Conservation (phyloP, 2,888 invertebrate genomes). For the Orthosia cruda region DNA sequence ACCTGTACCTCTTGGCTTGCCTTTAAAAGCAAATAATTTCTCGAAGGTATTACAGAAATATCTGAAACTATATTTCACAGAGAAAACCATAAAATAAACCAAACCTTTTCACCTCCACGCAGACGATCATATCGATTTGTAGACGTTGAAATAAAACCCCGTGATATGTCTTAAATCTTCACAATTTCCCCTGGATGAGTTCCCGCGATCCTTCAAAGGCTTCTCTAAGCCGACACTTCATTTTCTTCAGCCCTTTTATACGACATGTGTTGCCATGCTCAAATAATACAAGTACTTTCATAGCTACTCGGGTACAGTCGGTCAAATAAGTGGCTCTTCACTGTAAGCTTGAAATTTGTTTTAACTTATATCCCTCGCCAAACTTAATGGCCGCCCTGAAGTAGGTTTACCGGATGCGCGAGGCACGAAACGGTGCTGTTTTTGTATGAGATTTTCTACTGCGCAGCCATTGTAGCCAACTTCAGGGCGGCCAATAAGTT, state of each 20-base stretch:
- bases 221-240: constrained; percentile 79
- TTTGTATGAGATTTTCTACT: too few relatives aligned
- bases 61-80: background rate
- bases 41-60: background rate
- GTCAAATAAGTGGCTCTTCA: background rate
- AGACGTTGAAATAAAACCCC: constrained; percentile 55
- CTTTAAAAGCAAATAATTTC: background rate
- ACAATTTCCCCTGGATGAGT: constrained; percentile 57
- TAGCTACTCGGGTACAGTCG: constrained; percentile 33
- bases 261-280: constrained; percentile 64
- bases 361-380: too few relatives aligned
- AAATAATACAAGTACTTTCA: constrained; percentile 56
- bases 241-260: constrained; percentile 72
- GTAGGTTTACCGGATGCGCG: too few relatives aligned
- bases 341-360: background rate
- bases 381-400: too few relatives aligned
- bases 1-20: too few relatives aligned
- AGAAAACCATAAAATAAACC: constrained; percentile 18
- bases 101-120: constrained; percentile 5
- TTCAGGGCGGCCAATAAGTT: too few relatives aligned
- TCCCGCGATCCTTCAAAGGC: constrained; percentile 74
- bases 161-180: constrained; percentile 56
- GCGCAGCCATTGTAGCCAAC: too few relatives aligned
- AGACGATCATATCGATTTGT: constrained; percentile 36
- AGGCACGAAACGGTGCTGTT: too few relatives aligned